Evolutionary conservation across 2,888 invertebrate species (phyloP), one percentile per base, ranked within the genome.

Genomic region (Eupsilia transversa): DNA sequence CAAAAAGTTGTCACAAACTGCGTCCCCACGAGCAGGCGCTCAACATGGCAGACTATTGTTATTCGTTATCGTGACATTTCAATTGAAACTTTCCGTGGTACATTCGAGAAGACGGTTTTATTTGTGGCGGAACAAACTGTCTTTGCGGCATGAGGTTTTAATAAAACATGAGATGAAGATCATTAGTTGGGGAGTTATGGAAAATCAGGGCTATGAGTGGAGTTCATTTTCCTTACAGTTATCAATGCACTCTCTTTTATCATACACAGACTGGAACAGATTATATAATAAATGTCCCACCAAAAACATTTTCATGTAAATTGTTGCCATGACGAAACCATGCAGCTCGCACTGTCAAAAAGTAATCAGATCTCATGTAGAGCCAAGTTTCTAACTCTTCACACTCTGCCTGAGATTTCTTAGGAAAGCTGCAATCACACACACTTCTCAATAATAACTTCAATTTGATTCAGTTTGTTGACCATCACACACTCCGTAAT

Each of bases 41-140:
- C 68, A 72, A 72, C 82, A 75, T 71, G 57, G 61, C 75, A 76
- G 84, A 84, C 86, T 85, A 86, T 87, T 88, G 89, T 89, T 89
- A 89, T 89, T 87, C 86, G 86, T 91, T 90, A 91, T 89, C 88
- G 85, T 89, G 91, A 90, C 91, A 83, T 89, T 90, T 90, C 91
- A 91, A 91, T 91, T 90, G 88, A 89, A 91, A 91, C 86, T 91
- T 90, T 88, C 84, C 79, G 85, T 81, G 70, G 54, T 65, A 79
- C 84, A 82, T 87, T 81, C 59, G 85, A 69, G 85, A 77, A 73
- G 85, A 70, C 57, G 85, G 64, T 74, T 76, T 76, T 82, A 84
- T 85, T 84, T 84, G 70, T 52, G 72, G 71, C 56, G 67, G 60
- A 12, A 71, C 52, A 73, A 78, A 86, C 77, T 85, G 80, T 87